A percentile compares a stretch with the other conserved stretches of the same genome.
These are phyloP conservation scores for Gila robusta DNA, from an alignment of 2,797 vertebrate genomes.

Conservation along the genomic window DNA sequence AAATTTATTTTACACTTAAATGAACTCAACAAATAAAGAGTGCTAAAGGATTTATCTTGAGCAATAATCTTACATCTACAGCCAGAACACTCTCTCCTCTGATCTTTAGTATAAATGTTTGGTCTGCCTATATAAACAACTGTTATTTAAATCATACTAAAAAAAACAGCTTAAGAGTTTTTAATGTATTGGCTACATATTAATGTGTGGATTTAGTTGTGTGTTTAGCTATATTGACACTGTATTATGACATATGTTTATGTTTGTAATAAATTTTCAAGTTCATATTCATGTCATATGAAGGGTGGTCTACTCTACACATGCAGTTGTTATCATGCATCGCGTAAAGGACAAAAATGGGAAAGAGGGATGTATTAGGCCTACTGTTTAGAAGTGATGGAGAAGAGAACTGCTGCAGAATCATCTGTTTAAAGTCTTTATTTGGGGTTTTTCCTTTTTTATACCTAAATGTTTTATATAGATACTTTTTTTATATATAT, in stretches of 20 bases:
- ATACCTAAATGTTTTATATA: too few relatives aligned
- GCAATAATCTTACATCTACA: conserved; percentile 23
- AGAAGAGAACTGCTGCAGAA: neutral
- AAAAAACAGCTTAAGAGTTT: neutral
- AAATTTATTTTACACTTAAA: conserved; percentile 48
- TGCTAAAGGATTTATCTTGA: conserved; percentile 28
- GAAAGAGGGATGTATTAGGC: neutral
- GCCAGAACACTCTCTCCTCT: conserved; percentile 18
- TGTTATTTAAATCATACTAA: conserved; percentile 5
- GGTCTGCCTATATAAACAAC: conserved; percentile 9
- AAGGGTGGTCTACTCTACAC: neutral
- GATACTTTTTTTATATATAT: too few relatives aligned
- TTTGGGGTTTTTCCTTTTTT: neutral
- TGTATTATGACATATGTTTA: conserved; percentile 12
- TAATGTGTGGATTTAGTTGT: neutral
- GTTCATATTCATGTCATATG: neutral
- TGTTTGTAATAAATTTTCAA: neutral
- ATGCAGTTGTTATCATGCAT: neutral
- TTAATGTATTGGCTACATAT: neutral
- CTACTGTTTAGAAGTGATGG: neutral
- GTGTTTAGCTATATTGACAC: neutral
- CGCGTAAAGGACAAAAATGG: neutral
- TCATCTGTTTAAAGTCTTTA: neutral
- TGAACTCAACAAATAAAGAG: conserved; percentile 39
- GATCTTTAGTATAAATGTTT: conserved; percentile 17